Evolutionary conservation across 2,113 vertebrate genomes (phyloP), one percentile per base, ranked within the genome.

Genomic region (Caloenas nicobarica): DNA sequence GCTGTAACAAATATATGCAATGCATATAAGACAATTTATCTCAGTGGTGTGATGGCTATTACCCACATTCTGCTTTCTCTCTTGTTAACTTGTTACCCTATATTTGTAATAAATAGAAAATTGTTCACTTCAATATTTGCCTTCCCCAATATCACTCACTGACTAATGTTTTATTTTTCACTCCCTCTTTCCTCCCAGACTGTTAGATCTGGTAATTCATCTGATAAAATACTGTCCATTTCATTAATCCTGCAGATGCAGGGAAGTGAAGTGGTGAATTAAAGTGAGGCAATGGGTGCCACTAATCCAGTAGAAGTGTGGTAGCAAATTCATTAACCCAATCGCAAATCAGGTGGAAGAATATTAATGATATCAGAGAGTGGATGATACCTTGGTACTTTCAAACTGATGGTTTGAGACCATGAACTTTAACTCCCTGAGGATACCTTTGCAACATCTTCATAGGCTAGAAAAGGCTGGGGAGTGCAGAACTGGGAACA

Each of bases 121-220:
- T 87, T 53, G 33, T 62, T 84, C 54, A 48, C 44, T 81, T 95
- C 77, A 60, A 51, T 92, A 88, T 92, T 93, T 89, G 70, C 79
- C 50, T 91, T 95, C 53, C 44, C 53, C 73, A 61, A 16, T 72
- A 89, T 64, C 81, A 31, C 48, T 89, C 81, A 33, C 73, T 48
- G 48, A 36, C 51, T 78, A 38, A 92, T 92, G 56, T 81, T 73
- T 66, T 70, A 46, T 86, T 81, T 86, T 76, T 71, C 92, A 17
- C 46, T 91, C 68, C 19, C 21, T 60, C 48, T 87, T 88, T 70
- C 81, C 71, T 85, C 73, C 36, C 31, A 79, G 69, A 72, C 61
- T 61, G 84, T 70, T 94, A 83, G 82, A 86, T 73, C 68, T 81
- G 90, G 77, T 94, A 90, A 96, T 90, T 89, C 73, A 87, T 12